Conservation (phyloP, 2,113 vertebrate species). For the Channa maculata region DNA sequence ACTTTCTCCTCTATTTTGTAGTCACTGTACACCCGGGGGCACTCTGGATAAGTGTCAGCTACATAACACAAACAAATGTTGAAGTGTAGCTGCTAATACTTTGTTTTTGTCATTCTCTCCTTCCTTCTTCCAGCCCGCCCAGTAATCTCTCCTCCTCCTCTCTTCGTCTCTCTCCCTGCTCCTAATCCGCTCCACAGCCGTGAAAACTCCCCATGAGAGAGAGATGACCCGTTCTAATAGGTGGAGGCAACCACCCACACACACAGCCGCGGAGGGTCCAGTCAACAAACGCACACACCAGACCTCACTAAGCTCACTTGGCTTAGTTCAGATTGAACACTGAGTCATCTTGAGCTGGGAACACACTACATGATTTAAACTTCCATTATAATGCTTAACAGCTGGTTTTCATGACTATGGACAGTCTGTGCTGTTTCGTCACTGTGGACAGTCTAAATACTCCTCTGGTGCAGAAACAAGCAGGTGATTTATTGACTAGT, state of each 20-base stretch:
- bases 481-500: not conserved
- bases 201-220: constrained; percentile 79
- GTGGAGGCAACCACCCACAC: constrained; percentile 73
- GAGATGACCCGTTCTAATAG: constrained; percentile 79
- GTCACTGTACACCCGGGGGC: constrained; percentile 46
- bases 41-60: constrained; percentile 50
- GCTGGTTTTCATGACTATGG: constrained; percentile 2
- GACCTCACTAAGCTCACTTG: not conserved
- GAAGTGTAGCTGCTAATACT: constrained; percentile 64
- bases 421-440: not conserved
- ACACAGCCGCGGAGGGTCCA: constrained; percentile 62
- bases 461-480: not conserved
- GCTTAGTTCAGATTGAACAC: not conserved
- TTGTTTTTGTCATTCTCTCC: constrained; percentile 50
- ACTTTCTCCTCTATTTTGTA: constrained; percentile 53
- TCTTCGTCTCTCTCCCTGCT: constrained; percentile 38
- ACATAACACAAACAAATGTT: constrained; percentile 53
- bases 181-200: constrained; percentile 80
- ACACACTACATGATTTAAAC: constrained; percentile 26
- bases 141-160: constrained; percentile 68
- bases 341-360: constrained; percentile 10
- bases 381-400: constrained; percentile 25
- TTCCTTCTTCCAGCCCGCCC: constrained; percentile 47
- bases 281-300: constrained; percentile 27
- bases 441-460: not conserved